These are phyloP conservation scores for Rotaria sp. DNA, from an alignment of 2,888 invertebrate species.

Conservation along the genomic window DNA sequence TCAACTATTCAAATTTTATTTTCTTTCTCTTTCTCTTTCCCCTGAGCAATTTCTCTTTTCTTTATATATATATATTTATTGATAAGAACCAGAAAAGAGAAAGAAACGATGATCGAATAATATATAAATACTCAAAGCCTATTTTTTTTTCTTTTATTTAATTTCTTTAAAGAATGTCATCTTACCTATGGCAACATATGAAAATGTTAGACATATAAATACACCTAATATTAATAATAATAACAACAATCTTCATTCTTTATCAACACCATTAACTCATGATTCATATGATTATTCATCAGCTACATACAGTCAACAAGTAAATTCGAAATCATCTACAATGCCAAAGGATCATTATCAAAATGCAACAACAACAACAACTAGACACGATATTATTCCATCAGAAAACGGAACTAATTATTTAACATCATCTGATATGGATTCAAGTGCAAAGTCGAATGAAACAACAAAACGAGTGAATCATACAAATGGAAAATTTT, in stretches of 20 bases:
- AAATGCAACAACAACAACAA: background rate
- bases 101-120: background rate
- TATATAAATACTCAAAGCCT: background rate
- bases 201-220: background rate
- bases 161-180: background rate
- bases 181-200: conserved; percentile 10
- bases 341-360: background rate
- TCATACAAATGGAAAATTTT: conserved; percentile 3
- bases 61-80: background rate
- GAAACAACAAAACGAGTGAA: background rate
- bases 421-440: background rate
- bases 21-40: background rate
- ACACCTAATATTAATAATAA: conserved; percentile 14
- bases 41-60: background rate
- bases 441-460: background rate
- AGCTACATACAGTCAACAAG: background rate
- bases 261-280: background rate
- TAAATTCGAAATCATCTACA: background rate
- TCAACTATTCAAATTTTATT: background rate
- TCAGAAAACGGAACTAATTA: background rate
- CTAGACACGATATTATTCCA: background rate
- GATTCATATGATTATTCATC: background rate
- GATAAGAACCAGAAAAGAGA: conserved; percentile 4
- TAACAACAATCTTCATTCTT: conserved; percentile 10
- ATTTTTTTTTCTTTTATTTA: background rate